phyloP scores from a whole-genome alignment of 1,140 invertebrate species.

The Eulimnadia texana region DNA sequence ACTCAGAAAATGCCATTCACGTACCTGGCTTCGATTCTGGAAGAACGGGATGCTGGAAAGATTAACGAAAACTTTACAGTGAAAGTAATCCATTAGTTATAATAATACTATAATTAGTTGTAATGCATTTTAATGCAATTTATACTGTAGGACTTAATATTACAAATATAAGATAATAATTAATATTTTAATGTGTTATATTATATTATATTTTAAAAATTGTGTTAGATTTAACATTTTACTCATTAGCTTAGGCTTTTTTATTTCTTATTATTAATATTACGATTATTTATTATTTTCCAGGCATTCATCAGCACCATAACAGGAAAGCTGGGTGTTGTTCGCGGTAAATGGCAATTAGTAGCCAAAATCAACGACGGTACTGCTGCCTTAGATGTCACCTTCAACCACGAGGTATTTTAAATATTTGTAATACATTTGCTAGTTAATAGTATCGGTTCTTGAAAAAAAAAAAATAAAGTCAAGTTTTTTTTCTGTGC shows the following conservation, averaged over 20 bases:
- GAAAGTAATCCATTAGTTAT: not conserved
- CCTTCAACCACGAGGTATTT: constrained; percentile 23
- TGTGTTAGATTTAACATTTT: too few species aligned
- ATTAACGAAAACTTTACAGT: not conserved
- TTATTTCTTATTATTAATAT: not conserved
- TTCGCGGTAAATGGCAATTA: constrained; percentile 22
- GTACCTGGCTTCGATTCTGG: not conserved
- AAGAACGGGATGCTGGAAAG: not conserved
- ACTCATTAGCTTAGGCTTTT: not conserved
- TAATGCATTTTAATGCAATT: too few species aligned
- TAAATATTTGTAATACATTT: not conserved
- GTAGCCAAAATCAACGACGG: constrained; percentile 27
- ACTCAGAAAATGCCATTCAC: not conserved
- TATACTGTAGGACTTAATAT: too few species aligned
- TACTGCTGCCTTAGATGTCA: constrained; percentile 23
- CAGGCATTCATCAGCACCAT: constrained; percentile 17
- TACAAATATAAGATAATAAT: too few species aligned
- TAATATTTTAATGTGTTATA: too few species aligned
- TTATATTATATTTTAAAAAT: too few species aligned
- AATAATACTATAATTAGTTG: not conserved
- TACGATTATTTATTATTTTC: not conserved
- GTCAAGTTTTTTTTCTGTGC: too few species aligned
- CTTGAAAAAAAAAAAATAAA: too few species aligned
- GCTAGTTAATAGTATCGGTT: too few species aligned
- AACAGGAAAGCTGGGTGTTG: constrained; percentile 15